Evolutionary conservation across 2,888 invertebrate genomes (phyloP), one percentile per base, ranked within the genome.

Genomic region (Parnassius mnemosyne): DNA sequence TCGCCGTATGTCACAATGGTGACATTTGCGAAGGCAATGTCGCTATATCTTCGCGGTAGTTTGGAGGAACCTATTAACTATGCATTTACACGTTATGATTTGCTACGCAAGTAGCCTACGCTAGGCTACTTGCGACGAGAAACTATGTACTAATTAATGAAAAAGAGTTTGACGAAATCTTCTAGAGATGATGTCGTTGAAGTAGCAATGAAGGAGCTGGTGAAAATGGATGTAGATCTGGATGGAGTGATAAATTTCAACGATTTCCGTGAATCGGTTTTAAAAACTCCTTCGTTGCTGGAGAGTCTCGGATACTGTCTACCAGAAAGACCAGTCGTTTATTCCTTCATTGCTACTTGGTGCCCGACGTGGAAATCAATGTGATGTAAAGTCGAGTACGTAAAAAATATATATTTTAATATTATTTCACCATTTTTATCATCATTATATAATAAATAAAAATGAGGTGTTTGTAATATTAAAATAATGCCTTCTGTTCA

Each of bases 221-320:
- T 94, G 75, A 94, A 95, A 75, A 93, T 96, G 92, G 96, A 96
- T 73, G 67, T 90, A 0, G 96, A 97, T 74, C 89, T 94, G 65
- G 96, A 96, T 74, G 95, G 95, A 0, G 89, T 94, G 62, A 94
- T 96, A 34, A 95, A 94, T 13, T 94, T 93, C 68, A 86, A 92
- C 3, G 96, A 96, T 75, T 96, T 94, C 75, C 89, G 92, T 50
- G 79, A 87, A 12, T 92, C 95, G 0, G 94, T 96, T 0, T 68
- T 84, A 44, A 87, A 91, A 56, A 94, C 95, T 12, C 94, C 95
- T 0, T 89, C 94, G 59, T 80, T 96, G 20, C 75, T 96, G 55
- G 95, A 96, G 77, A 93, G 93, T 52, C 92, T 96, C 53, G 97
- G 96, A 0, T 93, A 94, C 68, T 95, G 96, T 69, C 83, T 96